Conservation (phyloP, 1,140 invertebrate species). For the Latrodectus geometricus region DNA sequence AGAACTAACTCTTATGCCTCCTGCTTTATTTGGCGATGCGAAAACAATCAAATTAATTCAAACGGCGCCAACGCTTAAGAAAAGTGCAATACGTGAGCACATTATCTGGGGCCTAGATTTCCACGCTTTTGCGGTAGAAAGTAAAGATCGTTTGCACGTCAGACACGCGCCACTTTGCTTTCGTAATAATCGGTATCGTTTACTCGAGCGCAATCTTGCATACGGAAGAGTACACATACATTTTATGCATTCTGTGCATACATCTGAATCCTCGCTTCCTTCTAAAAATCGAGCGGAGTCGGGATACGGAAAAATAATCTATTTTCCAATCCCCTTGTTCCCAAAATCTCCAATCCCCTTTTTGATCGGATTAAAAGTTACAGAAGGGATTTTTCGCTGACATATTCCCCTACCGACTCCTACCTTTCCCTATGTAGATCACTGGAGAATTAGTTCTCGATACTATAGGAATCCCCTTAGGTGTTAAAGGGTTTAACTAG, state of each 20-base stretch:
- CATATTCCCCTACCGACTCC: background rate
- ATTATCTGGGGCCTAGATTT: background rate
- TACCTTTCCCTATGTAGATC: background rate
- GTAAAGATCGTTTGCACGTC: background rate
- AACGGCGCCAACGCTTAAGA: background rate
- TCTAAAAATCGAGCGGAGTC: background rate
- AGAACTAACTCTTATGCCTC: too few species aligned
- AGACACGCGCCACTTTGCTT: background rate
- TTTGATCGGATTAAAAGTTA: constrained; percentile 2
- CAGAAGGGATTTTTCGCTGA: background rate
- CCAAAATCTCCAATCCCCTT: background rate
- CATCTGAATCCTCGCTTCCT: background rate
- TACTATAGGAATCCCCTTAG: too few species aligned
- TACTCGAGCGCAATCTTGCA: background rate
- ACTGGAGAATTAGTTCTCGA: background rate
- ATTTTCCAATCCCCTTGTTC: background rate
- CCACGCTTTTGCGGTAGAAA: background rate
- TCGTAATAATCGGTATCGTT: background rate
- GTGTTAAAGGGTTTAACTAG: too few species aligned
- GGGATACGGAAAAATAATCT: background rate
- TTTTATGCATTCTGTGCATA: background rate
- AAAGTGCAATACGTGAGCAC: background rate
- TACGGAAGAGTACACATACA: background rate
- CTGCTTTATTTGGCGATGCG: background rate
- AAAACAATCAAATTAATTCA: background rate